Conservation (phyloP, 2,888 invertebrate genomes). For the Euzetes globulus region DNA sequence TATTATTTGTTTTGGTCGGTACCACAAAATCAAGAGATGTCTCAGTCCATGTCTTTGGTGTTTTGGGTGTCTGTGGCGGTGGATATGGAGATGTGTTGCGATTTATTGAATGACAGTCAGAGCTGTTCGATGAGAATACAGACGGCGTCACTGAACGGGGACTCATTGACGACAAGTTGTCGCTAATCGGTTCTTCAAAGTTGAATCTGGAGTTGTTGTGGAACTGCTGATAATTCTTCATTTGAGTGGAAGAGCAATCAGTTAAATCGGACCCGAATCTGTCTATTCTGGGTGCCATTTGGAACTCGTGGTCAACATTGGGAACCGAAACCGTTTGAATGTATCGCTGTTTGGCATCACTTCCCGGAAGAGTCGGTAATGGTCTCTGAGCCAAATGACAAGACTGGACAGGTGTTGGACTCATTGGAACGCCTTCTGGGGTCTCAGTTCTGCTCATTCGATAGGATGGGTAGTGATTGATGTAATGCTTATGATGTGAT, state of each 20-base stretch:
- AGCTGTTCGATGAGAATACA: background rate
- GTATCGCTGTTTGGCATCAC: background rate
- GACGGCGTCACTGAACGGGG: background rate
- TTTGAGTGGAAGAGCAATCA: background rate
- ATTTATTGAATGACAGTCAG: background rate
- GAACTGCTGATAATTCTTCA: background rate
- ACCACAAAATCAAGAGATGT: conserved; percentile 41
- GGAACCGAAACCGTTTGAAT: background rate
- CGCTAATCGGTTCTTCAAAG: background rate
- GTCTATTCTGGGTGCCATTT: background rate
- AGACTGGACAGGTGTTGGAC: background rate
- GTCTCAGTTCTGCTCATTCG: background rate
- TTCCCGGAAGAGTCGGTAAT: conserved; percentile 26
- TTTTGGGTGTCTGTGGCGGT: background rate
- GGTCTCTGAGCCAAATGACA: conserved; percentile 26
- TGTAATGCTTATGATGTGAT: conserved; percentile 10
- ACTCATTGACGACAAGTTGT: background rate
- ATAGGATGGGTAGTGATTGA: conserved; percentile 24
- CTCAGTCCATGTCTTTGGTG: conserved; percentile 40
- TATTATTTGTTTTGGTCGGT: conserved; percentile 21
- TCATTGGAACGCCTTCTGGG: background rate
- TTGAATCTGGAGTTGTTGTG: background rate
- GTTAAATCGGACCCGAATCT: background rate
- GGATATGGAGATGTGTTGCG: background rate
- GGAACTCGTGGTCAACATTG: background rate